Base-by-base conservation (phyloP, 2,113 vertebrate genomes). In the Peucedramus taeniatus region DNA sequence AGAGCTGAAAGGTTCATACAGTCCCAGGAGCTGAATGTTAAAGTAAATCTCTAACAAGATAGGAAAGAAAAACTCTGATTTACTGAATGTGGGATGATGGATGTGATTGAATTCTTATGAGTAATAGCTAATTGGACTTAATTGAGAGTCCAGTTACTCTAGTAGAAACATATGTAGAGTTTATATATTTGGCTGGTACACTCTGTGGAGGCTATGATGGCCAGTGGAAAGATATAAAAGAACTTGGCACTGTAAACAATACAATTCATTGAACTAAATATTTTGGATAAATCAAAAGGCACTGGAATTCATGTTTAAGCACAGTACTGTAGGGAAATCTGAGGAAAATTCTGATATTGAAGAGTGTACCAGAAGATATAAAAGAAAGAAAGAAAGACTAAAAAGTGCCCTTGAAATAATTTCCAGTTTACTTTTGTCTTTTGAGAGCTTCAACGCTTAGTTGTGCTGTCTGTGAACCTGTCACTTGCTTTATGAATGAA, bases 61-160 rank as follows among this genome's bases (percentile, higher is more conserved):
- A 83, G 72, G 64, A 69, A 88, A 83, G 84, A 59, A 85, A 60
- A 97, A 68, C 71, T 94, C 70, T 95, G 81, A 93, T 96, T 94
- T 96, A 97, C 89, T 95, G 89, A 97, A 94, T 82, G 54, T 87
- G 44, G 83, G 90, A 76, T n/a, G 83, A 93, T 83, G 95, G 80
- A 93, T 79, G 80, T 96, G 93, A 97, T 77, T 93, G 91, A 97
- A 94, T 97, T 97, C 83, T 96, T 97, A 96, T 96, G 94, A 85
- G 23, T 87, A 57, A 95, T 94, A 93, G 75, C 64, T 97, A 96
- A 96, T 97, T 97, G 65, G 91, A 93, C 88, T 50, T 97, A 97
- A 97, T 97, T 97, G 94, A 30, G 40, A 95, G 96, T 50, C 72
- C 83, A 88, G 65, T 97, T 97, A 77, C 91, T 98, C 96, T 90